These are phyloP conservation scores for Ornithorhynchus anatinus DNA, from an alignment of 2,113 vertebrate genomes.

Conservation along the genomic window DNA sequence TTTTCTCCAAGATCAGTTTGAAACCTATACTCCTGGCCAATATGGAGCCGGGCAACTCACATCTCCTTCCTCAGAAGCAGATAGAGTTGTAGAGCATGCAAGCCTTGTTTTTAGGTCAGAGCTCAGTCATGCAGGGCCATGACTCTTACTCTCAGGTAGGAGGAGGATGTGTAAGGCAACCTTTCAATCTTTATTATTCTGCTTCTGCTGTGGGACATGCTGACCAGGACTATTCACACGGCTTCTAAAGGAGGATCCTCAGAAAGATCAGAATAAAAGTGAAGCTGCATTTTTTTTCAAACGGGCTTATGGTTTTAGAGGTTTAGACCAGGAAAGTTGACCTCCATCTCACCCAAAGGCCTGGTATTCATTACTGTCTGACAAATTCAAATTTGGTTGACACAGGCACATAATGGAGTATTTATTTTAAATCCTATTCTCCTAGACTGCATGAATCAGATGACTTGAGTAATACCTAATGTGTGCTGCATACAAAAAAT, in stretches of 20 bases:
- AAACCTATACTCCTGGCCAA: neutral
- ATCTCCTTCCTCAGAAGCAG: neutral
- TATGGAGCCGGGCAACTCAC: fast-evolving
- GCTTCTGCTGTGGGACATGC: neutral
- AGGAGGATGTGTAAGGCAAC: too few relatives aligned
- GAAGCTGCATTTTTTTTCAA: neutral
- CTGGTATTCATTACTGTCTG: neutral
- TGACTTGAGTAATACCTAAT: neutral
- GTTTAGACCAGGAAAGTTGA: neutral
- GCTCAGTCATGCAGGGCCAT: too few relatives aligned
- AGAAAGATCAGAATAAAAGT: neutral
- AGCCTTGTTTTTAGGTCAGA: too few relatives aligned
- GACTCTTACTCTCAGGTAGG: too few relatives aligned
- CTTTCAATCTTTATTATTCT: too few relatives aligned
- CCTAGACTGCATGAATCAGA: neutral
- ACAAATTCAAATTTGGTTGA: neutral
- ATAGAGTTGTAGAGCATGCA: neutral
- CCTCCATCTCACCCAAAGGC: neutral
- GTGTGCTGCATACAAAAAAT: neutral
- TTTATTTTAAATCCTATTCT: neutral
- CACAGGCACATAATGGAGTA: neutral
- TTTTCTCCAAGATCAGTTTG: too few relatives aligned
- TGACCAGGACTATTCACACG: neutral
- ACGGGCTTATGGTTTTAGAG: neutral
- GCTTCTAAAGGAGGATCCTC: neutral